Evolutionary conservation across 2,113 vertebrate genomes (phyloP), one percentile per base, ranked within the genome.

Genomic region (Hydropotes inermis): DNA sequence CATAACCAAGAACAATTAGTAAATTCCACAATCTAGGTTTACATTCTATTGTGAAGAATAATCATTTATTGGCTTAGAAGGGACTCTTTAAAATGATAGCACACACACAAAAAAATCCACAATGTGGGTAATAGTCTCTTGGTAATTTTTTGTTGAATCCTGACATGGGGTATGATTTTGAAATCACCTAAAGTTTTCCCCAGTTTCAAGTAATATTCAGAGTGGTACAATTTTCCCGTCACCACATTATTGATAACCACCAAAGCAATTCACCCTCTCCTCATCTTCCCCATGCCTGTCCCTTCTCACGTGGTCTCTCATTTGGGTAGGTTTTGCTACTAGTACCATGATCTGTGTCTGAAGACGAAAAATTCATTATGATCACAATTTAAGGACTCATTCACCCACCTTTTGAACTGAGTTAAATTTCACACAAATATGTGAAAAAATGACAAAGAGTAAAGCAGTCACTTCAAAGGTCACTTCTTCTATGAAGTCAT

Each of bases 1-100:
- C 83, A 90, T 17, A 7, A 28, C 1, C 5, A 91, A 45, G 79
- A 96, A 76, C 57, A 96, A 55, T 97, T 81, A 90, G 64, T 43
- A 30, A 88, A 61, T 87, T 54, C 52, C 36, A 70, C 17, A 47
- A 67, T 15, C 36, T 14, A 47, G 47, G 16, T 47, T 88, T 87
- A 10, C 30, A 33, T 54, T 36, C 47, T 47, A 36, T 78, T 16
- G 36, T 47, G 11, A 94, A 85, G 55, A 33, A 61, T 36, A 36
- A 55, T 11, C 36, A 76, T 74, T 61, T 94, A 28, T 70, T 57
- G 82, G 55, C 45, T n/a, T 52, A 54, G 54, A n/a, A 85, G 9
- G 0, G 3, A 74, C 21, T 79, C 50, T 55, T 64, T 47, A 36
- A 87, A 70, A n/a, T 16, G 33, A 57, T 14, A 83, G 28, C 30